phyloP scores from a whole-genome alignment of 1,140 invertebrate species.

The Lepidurus apus region DNA sequence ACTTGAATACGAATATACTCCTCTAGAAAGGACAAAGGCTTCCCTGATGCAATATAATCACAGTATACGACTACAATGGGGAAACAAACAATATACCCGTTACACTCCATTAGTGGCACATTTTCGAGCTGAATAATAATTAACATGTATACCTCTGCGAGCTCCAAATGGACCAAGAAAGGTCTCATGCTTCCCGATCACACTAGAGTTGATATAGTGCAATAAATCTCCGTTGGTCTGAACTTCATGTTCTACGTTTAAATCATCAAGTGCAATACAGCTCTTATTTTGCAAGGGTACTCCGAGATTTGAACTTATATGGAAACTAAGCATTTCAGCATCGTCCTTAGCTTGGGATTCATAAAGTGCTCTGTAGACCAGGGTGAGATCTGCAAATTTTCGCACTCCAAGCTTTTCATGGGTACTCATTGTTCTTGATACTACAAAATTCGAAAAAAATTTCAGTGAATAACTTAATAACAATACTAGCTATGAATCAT shows the following conservation, averaged over 20 bases:
- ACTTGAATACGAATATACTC: constrained; percentile 77
- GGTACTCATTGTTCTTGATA: not conserved
- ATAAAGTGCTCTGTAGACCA: not conserved
- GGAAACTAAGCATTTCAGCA: not conserved
- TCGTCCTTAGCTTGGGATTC: not conserved
- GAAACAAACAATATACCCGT: constrained; percentile 37
- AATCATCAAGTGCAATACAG: not conserved
- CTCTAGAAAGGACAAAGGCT: constrained; percentile 78
- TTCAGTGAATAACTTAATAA: too few relatives aligned
- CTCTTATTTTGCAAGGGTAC: too few relatives aligned
- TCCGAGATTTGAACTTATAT: not conserved
- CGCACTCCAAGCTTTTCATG: not conserved
- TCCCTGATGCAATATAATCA: constrained; percentile 75
- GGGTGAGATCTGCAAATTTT: not conserved
- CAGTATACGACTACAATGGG: constrained; percentile 68
- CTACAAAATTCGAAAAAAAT: too few relatives aligned
- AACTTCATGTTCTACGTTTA: not conserved
- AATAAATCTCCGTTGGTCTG: not conserved
- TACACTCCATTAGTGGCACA: not conserved
- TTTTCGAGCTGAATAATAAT: too few relatives aligned
- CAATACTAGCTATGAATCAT: too few relatives aligned
- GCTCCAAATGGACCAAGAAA: constrained; percentile 24
- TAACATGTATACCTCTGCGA: not conserved
- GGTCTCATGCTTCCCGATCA: constrained; percentile 18
- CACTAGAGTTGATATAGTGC: constrained; percentile 1